A percentile compares a stretch with the other conserved stretches of the same genome.
phyloP scores from a whole-genome alignment of 2,888 invertebrate genomes.

The Metalampra italica region DNA sequence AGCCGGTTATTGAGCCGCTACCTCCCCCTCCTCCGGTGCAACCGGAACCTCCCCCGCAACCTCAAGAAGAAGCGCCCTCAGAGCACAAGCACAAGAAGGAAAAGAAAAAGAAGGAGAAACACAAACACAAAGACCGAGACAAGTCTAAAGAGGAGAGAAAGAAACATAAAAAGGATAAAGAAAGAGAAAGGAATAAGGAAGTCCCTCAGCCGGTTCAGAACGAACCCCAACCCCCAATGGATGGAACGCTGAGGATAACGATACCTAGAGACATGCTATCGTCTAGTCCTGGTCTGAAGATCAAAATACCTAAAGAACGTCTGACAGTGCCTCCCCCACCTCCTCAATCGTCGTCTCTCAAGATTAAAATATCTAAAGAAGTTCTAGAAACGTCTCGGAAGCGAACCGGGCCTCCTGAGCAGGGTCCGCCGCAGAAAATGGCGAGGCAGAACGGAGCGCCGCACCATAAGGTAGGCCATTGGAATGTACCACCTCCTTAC shows the following conservation, averaged over 20 bases:
- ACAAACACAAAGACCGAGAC: conserved; percentile 87
- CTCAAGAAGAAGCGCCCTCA: conserved; percentile 29
- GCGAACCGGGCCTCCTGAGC: conserved; percentile 38
- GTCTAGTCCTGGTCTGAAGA: conserved; percentile 81
- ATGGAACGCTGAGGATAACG: conserved; percentile 59
- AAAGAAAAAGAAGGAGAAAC: conserved; percentile 89
- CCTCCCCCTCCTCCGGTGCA: conserved; percentile 24
- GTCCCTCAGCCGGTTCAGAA: conserved; percentile 32
- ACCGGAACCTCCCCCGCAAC: conserved; percentile 24
- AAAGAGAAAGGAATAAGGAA: conserved; percentile 59
- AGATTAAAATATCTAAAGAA: conserved; percentile 90
- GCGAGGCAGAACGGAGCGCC: conserved; percentile 59
- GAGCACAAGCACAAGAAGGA: conserved; percentile 77
- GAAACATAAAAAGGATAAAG: conserved; percentile 84
- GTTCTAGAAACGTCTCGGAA: conserved; percentile 77
- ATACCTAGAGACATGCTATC: conserved; percentile 66
- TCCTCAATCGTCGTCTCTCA: conserved; percentile 75
- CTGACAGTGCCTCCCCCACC: conserved; percentile 77
- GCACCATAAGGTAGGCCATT: conserved; percentile 66
- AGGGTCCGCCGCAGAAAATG: conserved; percentile 51
- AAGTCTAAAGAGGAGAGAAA: conserved; percentile 85
- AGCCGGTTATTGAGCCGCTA: conserved; percentile 39
- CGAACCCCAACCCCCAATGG: conserved; percentile 21
- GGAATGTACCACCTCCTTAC: conserved; percentile 42
- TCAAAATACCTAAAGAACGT: conserved; percentile 89